phyloP scores from a whole-genome alignment of 2,797 vertebrate genomes.

The Caiman crocodilus region DNA sequence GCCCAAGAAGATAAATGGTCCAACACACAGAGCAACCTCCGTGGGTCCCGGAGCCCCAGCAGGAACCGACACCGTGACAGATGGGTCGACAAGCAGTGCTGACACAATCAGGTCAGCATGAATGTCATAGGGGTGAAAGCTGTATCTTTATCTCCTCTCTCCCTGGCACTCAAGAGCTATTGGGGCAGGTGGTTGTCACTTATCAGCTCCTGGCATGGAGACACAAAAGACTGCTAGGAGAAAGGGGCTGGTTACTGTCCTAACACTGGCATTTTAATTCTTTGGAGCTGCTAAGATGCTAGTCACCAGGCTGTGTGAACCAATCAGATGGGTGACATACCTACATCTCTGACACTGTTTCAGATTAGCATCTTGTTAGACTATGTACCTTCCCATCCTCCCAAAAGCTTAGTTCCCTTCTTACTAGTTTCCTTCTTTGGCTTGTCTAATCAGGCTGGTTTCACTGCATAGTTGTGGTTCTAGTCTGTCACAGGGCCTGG shows the following conservation, averaged over 20 bases:
- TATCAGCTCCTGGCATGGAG: not conserved
- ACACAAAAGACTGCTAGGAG: not conserved
- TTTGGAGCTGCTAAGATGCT: not conserved
- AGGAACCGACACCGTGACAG: conserved; percentile 73
- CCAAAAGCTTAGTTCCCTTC: not conserved
- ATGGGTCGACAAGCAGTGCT: conserved; percentile 68
- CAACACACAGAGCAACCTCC: conserved; percentile 66
- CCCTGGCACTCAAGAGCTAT: not conserved
- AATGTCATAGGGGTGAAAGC: conserved; percentile 44
- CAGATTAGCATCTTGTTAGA: conserved; percentile 20
- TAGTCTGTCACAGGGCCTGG: not conserved
- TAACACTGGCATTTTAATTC: not conserved
- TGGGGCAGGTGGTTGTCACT: conserved; percentile 15
- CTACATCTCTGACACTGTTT: not conserved
- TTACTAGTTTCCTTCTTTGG: not conserved
- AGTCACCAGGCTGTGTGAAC: not conserved
- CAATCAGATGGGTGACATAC: conserved; percentile 8
- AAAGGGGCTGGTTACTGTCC: not conserved
- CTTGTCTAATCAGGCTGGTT: not conserved
- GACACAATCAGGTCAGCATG: conserved; percentile 59
- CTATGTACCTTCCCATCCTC: not conserved
- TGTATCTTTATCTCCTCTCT: not conserved
- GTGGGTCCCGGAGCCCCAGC: conserved; percentile 47
- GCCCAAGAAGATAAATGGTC: conserved; percentile 77
- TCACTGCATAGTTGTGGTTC: not conserved